These are phyloP conservation scores for Chloroceryle aenea DNA, from an alignment of 2,113 vertebrate genomes.

Conservation along the genomic window DNA sequence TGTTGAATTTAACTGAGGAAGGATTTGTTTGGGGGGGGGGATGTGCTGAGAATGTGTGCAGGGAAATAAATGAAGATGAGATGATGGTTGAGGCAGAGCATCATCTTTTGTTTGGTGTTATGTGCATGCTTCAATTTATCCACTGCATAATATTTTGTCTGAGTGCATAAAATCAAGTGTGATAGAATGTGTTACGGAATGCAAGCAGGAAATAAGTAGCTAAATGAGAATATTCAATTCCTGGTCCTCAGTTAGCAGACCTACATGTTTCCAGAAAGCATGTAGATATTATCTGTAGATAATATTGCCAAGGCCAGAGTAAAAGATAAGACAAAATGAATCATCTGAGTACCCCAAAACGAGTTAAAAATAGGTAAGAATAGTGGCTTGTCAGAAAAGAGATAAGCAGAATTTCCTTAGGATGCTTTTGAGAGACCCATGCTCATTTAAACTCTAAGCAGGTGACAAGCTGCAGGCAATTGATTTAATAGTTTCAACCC, in stretches of 20 bases:
- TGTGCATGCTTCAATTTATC: neutral
- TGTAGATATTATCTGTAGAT: neutral
- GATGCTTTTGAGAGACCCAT: neutral
- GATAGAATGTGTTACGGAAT: fast-evolving
- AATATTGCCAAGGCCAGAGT: neutral
- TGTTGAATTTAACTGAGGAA: neutral
- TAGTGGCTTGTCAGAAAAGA: neutral
- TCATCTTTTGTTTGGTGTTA: neutral
- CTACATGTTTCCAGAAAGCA: neutral
- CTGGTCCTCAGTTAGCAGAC: neutral
- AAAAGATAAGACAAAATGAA: neutral
- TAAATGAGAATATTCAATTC: neutral
- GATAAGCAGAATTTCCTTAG: neutral
- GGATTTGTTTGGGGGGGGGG: neutral
- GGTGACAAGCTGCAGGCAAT: neutral
- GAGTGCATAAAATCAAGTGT: neutral
- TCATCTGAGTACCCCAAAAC: neutral
- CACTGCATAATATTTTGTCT: neutral
- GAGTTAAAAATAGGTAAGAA: neutral
- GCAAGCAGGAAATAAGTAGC: neutral
- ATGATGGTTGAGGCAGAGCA: neutral
- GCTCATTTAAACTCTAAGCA: neutral
- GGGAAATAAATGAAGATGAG: neutral
- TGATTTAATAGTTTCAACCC: neutral
- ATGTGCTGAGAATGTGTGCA: neutral